These are phyloP conservation scores for Herminia tarsipennalis DNA, from an alignment of 2,888 invertebrate species.

Conservation along the genomic window DNA sequence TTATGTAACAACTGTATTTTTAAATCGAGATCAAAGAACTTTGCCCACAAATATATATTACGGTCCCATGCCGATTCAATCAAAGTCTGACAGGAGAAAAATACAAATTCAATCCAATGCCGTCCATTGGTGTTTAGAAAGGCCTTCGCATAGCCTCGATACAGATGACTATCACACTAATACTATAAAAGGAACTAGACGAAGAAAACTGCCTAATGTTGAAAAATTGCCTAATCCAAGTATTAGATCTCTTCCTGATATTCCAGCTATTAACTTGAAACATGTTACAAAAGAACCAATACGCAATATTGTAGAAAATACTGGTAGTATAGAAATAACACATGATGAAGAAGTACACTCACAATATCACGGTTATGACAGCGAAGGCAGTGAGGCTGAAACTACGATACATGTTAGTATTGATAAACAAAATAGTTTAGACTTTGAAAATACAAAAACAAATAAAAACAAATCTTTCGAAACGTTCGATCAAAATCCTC, in stretches of 20 bases:
- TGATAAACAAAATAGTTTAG: slow-evolving; percentile 60
- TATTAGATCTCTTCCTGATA: slow-evolving; percentile 48
- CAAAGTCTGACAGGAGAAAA: slow-evolving; percentile 27
- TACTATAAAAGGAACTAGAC: slow-evolving; percentile 31
- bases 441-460: slow-evolving; percentile 33
- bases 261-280: slow-evolving; percentile 30
- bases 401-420: slow-evolving; percentile 80
- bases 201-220: slow-evolving; percentile 51
- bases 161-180: slow-evolving; percentile 27
- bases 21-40: slow-evolving; percentile 37
- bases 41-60: slow-evolving; percentile 42
- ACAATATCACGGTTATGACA: slow-evolving; percentile 83
- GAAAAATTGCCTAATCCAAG: slow-evolving; percentile 35
- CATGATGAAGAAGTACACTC: slow-evolving; percentile 41
- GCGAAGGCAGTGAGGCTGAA: slow-evolving; percentile 80
- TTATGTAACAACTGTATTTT: slow-evolving; percentile 24
- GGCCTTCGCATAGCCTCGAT: slow-evolving; percentile 23
- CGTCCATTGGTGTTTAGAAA: slow-evolving; percentile 13
- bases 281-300: slow-evolving; percentile 2
- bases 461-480: slow-evolving; percentile 27
- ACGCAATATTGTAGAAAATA: slow-evolving; percentile 3
- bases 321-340: slow-evolving; percentile 11
- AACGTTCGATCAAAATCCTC: slow-evolving; percentile 18
- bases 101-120: slow-evolving; percentile 16
- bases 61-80: slow-evolving; percentile 24